Base-by-base conservation (phyloP, 2,113 vertebrate genomes). In the Myiozetetes cayanensis region DNA sequence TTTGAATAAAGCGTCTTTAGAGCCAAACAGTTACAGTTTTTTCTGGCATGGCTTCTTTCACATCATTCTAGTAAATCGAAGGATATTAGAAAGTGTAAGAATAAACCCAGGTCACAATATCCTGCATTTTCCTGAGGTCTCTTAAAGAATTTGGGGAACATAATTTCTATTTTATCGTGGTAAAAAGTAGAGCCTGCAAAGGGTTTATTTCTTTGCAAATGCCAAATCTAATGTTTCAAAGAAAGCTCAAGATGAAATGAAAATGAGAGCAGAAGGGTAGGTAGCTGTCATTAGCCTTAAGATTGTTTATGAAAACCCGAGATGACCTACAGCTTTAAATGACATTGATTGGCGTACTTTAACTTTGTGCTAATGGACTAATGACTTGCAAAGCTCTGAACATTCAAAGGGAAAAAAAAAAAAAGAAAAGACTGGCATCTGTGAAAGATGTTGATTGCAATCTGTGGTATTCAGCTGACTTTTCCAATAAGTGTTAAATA, bases 261-360 rank as follows among this genome's bases (percentile, higher is more conserved):
- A 94, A 95, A 72, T 33, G 86, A 72, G 93, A 95, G 59, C 71
- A 95, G 87, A 94, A 95, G 92, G 93, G 89, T 96, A 78, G 66
- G 30, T 94, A 55, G 89, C 90, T 97, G 80, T 96, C 88, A 92
- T 94, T 97, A 97, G 85, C 78, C 80, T 89, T 92, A 80, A 94
- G 70, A 93, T 94, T 97, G 85, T 96, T 98, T 97, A 92, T 96
- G 92, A 97, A 94, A 94, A 94, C 82, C 61, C 24, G 43, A 71
- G 87, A 78, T 97, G 94, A 93, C 93, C 95, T 93, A 91, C 87
- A 71, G 88, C 72, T 97, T 75, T 67, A 83, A 96, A 95, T 95
- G 89, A 79, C 96, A 92, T 96, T 97, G 93, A 95, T 97, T 94
- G 95, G 85, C 70, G 4, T 75, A 78, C 78, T 97, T 95, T 96